These are phyloP conservation scores for Melanotaenia duboulayi DNA, from an alignment of 2,113 vertebrate species.

Conservation along the genomic window DNA sequence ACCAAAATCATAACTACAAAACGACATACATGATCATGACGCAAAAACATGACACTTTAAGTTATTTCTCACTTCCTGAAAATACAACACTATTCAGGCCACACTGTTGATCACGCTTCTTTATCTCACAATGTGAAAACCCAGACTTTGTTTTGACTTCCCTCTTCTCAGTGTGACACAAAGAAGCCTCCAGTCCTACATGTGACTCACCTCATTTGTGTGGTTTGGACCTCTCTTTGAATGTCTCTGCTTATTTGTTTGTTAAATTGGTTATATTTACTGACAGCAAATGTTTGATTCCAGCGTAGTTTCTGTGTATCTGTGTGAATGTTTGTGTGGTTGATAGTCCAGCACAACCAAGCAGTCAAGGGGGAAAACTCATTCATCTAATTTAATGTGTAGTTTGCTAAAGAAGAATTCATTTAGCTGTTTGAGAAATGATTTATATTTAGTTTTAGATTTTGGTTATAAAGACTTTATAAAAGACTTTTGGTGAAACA, in stretches of 20 bases:
- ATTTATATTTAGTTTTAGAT: not conserved
- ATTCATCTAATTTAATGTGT: not conserved
- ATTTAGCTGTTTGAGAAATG: not conserved
- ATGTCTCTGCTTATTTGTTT: not conserved
- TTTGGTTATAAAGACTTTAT: no score
- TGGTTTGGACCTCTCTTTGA: not conserved
- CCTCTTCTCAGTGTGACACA: constrained; percentile 19
- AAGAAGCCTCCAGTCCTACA: constrained; percentile 9
- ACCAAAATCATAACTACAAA: no score
- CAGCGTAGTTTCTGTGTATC: not conserved
- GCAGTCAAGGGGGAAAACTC: not conserved
- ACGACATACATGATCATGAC: no score
- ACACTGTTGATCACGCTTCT: constrained; percentile 8
- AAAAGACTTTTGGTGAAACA: no score
- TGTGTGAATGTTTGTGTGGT: not conserved
- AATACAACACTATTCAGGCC: not conserved
- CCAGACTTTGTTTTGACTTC: constrained; percentile 37
- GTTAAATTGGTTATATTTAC: not conserved
- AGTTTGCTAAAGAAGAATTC: not conserved
- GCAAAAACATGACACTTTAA: no score
- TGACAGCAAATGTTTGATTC: not conserved
- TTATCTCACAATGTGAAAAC: constrained; percentile 13
- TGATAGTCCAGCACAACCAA: no score
- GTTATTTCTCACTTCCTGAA: constrained; percentile 35
- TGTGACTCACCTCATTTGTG: not conserved